These are phyloP conservation scores for Andrena minutula DNA, from an alignment of 2,888 invertebrate genomes.

Conservation along the genomic window DNA sequence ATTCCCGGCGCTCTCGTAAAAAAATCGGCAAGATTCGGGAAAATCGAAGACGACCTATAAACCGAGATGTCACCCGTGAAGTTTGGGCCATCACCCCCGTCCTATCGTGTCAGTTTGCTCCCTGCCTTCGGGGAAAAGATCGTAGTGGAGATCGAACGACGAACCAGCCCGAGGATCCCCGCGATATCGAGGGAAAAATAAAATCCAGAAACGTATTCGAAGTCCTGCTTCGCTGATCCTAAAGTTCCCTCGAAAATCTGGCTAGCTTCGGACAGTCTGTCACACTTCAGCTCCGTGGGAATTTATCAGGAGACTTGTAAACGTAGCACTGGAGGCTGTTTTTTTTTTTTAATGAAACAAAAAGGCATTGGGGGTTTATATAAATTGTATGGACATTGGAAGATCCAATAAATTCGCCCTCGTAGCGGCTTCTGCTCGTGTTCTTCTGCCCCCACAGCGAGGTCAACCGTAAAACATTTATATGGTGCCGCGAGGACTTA, in stretches of 20 bases:
- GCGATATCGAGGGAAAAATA: background rate
- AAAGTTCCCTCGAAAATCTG: background rate
- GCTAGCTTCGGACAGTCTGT: background rate
- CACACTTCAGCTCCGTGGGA: background rate
- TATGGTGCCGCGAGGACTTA: slow-evolving; percentile 68
- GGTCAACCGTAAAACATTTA: slow-evolving; percentile 76
- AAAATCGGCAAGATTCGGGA: slow-evolving; percentile 31
- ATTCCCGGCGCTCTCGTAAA: slow-evolving; percentile 41
- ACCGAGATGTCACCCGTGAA: slow-evolving; percentile 49
- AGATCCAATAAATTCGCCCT: slow-evolving; percentile 60
- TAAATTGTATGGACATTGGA: background rate
- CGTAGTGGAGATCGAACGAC: background rate
- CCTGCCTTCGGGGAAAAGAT: slow-evolving; percentile 29
- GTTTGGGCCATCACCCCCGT: slow-evolving; percentile 13
- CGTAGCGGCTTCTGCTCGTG: slow-evolving; percentile 2
- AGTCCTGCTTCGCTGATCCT: background rate
- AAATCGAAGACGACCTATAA: slow-evolving; percentile 66
- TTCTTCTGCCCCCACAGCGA: slow-evolving; percentile 42
- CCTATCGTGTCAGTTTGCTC: slow-evolving; percentile 1
- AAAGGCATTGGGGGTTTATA: no score
- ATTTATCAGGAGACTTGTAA: no score
- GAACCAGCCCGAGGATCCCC: background rate
- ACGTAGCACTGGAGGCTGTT: no score
- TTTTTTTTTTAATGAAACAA: no score
- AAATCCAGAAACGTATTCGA: background rate